Percentiles rank a stretch among this genome's conserved stretches.
Evolutionary conservation across 2,113 vertebrate species (phyloP).

Genomic region (Isurus oxyrinchus): DNA sequence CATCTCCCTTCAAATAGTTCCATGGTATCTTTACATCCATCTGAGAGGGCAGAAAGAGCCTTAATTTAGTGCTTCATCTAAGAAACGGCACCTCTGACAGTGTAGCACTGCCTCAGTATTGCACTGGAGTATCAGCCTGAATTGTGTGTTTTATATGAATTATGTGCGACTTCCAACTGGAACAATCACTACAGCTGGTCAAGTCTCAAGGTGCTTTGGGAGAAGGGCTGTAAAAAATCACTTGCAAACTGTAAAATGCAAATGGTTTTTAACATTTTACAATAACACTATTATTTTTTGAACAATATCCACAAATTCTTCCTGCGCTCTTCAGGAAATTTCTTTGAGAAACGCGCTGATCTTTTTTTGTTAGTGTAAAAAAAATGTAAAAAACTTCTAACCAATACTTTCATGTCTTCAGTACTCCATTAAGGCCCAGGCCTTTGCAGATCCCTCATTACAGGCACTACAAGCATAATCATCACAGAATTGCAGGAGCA

Average conservation of each 20-base stretch:
- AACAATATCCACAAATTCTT: background rate
- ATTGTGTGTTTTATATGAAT: background rate
- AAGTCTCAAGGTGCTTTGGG: background rate
- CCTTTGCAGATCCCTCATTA: background rate
- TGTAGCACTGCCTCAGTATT: background rate
- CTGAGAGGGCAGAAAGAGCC: background rate
- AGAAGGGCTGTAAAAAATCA: background rate
- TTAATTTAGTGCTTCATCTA: background rate
- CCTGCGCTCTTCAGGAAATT: background rate
- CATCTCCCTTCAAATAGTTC: background rate
- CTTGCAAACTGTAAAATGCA: background rate
- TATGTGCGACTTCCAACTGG: background rate
- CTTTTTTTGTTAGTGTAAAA: background rate
- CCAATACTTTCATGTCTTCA: background rate
- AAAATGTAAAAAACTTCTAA: background rate
- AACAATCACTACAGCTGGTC: background rate
- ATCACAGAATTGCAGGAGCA: background rate
- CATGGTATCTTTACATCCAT: background rate
- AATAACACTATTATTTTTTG: background rate
- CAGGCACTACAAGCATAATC: background rate
- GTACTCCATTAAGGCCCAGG: background rate
- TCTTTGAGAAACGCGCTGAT: background rate
- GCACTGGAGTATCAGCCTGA: background rate
- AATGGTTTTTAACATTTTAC: background rate
- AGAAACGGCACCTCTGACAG: background rate